Percentiles rank a stretch among this genome's conserved stretches.
Conservation (phyloP, 2,113 vertebrate genomes). For the Eretmochelys imbricata region DNA sequence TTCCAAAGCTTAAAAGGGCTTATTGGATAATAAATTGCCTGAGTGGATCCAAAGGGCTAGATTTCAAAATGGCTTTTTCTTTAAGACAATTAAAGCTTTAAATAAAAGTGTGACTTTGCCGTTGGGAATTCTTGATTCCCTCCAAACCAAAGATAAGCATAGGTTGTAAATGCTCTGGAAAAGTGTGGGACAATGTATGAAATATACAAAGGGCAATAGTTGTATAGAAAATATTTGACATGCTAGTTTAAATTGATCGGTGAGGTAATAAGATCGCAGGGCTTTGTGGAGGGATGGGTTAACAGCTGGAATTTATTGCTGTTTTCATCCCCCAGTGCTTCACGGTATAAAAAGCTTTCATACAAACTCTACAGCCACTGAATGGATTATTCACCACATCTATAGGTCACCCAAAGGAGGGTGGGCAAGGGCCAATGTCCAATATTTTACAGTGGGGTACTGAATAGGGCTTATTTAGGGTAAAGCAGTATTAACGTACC, state of each 20-base stretch:
- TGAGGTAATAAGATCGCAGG: slow-evolving; percentile 36
- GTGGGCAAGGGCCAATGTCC: background rate
- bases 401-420: slow-evolving; percentile 62
- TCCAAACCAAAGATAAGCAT: slow-evolving; percentile 39
- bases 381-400: slow-evolving; percentile 73
- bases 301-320: slow-evolving; percentile 69
- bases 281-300: slow-evolving; percentile 66
- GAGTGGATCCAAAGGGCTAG: slow-evolving; percentile 29
- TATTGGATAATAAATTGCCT: slow-evolving; percentile 61
- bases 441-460: background rate
- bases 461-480: background rate
- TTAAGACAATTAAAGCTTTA: slow-evolving; percentile 72
- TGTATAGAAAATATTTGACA: slow-evolving; percentile 23
- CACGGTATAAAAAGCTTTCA: slow-evolving; percentile 67
- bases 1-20: slow-evolving; percentile 61
- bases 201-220: slow-evolving; percentile 36
- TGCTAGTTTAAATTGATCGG: slow-evolving; percentile 69
- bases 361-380: slow-evolving; percentile 28
- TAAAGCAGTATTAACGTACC: background rate
- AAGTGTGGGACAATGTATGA: slow-evolving; percentile 12
- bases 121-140: slow-evolving; percentile 34
- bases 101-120: slow-evolving; percentile 64
- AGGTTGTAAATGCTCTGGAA: slow-evolving; percentile 50
- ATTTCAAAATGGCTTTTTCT: slow-evolving; percentile 52
- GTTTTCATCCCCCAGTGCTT: slow-evolving; percentile 53